Conservation (phyloP, 2,888 invertebrate species). For the Lepidocyrtinus sp. region DNA sequence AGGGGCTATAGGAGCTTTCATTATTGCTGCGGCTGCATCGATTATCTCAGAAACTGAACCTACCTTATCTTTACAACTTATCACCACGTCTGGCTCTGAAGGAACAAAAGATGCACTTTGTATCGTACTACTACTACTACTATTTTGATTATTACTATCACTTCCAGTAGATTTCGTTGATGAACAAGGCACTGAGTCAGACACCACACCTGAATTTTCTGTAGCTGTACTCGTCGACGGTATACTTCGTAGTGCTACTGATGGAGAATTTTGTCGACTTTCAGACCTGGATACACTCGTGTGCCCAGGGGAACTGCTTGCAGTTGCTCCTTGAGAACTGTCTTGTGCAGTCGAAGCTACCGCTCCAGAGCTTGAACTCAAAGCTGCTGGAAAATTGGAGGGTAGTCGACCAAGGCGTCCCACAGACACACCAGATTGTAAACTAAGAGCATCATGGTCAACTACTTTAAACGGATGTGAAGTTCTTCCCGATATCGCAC, state of each 20-base stretch:
- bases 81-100: constrained; percentile 94
- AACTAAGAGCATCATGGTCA: constrained; percentile 88
- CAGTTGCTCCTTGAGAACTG: not conserved
- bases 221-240: not conserved
- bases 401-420: constrained; percentile 80
- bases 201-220: constrained; percentile 22
- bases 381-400: constrained; percentile 41
- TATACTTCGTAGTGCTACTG: not conserved
- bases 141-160: constrained; percentile 23
- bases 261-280: constrained; percentile 64
- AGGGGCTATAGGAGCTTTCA: constrained; percentile 79
- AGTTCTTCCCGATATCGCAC: constrained; percentile 72
- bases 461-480: constrained; percentile 78
- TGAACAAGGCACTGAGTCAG: constrained; percentile 52
- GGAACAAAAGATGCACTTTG: constrained; percentile 31
- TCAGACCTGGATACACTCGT: constrained; percentile 69
- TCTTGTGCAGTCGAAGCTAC: not conserved
- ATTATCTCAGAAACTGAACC: constrained; percentile 21
- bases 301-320: not conserved
- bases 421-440: constrained; percentile 90
- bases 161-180: not conserved
- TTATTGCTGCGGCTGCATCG: constrained; percentile 18
- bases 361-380: not conserved
- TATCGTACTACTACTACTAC: constrained; percentile 8
- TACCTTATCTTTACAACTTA: constrained; percentile 74